Percentiles rank a stretch among this genome's conserved stretches.
phyloP scores from a whole-genome alignment of 2,888 invertebrate species.

The Herminia tarsipennalis region DNA sequence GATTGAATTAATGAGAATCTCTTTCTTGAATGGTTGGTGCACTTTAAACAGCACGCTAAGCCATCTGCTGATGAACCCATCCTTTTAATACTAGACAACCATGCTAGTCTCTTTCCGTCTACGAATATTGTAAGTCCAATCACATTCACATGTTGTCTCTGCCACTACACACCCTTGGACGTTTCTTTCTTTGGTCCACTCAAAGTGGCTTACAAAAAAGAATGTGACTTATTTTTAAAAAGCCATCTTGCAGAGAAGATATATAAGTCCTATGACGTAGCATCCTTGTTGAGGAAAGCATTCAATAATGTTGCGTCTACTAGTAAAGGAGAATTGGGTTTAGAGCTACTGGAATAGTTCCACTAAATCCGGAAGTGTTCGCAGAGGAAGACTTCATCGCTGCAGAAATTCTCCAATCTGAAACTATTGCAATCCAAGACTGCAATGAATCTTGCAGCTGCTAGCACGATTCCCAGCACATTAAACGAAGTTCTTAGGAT shows the following conservation, averaged over 20 bases:
- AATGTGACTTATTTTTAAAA: conserved; percentile 50
- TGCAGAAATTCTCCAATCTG: neutral
- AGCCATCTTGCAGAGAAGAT: conserved; percentile 37
- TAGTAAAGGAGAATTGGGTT: conserved; percentile 52
- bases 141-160: conserved; percentile 31
- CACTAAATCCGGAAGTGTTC: conserved; percentile 36
- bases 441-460: conserved; percentile 30
- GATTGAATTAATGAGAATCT: neutral
- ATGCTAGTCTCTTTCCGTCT: conserved; percentile 34
- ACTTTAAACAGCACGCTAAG: conserved; percentile 41
- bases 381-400: neutral
- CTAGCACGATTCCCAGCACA: conserved; percentile 39
- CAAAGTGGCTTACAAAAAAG: conserved; percentile 33
- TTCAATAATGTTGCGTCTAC: conserved; percentile 40
- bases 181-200: conserved; percentile 24
- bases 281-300: conserved; percentile 26
- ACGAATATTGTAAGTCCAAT: conserved; percentile 36
- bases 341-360: conserved; percentile 49
- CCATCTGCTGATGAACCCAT: conserved; percentile 52
- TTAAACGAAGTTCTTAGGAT: conserved; percentile 38
- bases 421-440: too few relatives aligned
- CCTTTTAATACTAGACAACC: conserved; percentile 47
- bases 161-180: conserved; percentile 39
- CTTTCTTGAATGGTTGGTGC: conserved; percentile 23
- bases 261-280: conserved; percentile 50